Conservation (phyloP, 2,797 vertebrate genomes). For the Monodelphis domestica region DNA sequence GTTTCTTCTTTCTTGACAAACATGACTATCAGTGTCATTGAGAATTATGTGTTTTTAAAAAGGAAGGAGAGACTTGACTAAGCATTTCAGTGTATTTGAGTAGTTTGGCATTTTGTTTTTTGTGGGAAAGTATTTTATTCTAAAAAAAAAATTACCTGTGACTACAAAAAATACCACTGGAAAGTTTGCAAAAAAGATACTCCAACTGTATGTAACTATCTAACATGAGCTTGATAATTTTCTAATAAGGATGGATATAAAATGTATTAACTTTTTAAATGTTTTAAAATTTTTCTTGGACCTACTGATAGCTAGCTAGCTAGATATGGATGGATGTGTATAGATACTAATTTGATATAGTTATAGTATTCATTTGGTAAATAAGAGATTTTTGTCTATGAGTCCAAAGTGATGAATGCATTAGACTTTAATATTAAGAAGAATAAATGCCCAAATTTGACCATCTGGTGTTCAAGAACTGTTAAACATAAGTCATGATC, state of each 20-base stretch:
- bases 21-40: constrained; percentile 11
- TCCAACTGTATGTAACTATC: neutral
- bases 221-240: constrained; percentile 17
- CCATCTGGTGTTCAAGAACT: neutral
- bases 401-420: neutral
- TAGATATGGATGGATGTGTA: too few relatives aligned
- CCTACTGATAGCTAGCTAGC: too few relatives aligned
- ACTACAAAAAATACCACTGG: neutral
- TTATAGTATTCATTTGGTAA: neutral
- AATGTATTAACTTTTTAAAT: constrained; percentile 32
- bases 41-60: constrained; percentile 24
- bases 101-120: constrained; percentile 28
- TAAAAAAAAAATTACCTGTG: constrained; percentile 9
- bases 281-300: constrained; percentile 6
- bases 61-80: constrained; percentile 12
- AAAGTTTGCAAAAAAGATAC: constrained; percentile 6
- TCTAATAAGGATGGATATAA: neutral
- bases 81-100: neutral
- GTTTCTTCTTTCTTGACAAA: constrained; percentile 32
- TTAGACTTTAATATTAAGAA: neutral
- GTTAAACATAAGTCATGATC: neutral
- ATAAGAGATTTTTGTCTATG: neutral
- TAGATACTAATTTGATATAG: neutral
- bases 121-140: constrained; percentile 1
- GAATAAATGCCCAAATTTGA: neutral